Evolutionary conservation across 1,140 invertebrate species (phyloP).

Genomic region (Drosophila sturtevanti): DNA sequence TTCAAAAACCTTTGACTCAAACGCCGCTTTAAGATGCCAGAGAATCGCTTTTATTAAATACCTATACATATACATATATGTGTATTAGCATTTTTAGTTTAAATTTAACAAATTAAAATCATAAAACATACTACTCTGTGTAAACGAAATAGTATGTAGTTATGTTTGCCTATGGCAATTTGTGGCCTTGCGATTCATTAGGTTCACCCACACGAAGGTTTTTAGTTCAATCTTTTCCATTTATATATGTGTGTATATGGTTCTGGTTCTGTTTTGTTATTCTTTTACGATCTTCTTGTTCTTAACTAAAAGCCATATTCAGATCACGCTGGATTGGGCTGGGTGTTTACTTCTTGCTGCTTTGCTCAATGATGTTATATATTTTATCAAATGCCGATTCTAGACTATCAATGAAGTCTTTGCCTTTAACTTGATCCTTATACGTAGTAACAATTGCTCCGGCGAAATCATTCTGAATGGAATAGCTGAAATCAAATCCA

Average conservation of each 20-base stretch:
- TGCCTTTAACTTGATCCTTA: constrained; percentile 87
- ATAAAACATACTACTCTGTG: too few relatives aligned
- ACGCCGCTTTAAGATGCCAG: not conserved
- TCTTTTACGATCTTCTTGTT: not conserved
- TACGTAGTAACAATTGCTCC: constrained; percentile 92
- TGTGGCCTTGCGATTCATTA: too few relatives aligned
- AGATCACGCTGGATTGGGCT: not conserved
- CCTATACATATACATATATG: too few relatives aligned
- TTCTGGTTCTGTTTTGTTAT: not conserved
- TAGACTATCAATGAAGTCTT: constrained; percentile 88
- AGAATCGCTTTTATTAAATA: not conserved
- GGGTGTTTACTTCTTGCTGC: constrained; percentile 22
- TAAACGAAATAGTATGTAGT: too few relatives aligned
- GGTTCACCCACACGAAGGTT: too few relatives aligned
- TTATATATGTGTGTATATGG: too few relatives aligned
- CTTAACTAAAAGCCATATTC: constrained; percentile 29
- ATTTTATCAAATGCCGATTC: constrained; percentile 85
- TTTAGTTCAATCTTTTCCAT: too few relatives aligned
- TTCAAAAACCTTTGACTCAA: not conserved
- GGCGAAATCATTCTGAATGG: constrained; percentile 84
- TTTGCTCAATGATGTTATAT: constrained; percentile 61
- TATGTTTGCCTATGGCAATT: too few relatives aligned
- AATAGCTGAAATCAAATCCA: constrained; percentile 40
- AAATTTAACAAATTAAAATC: not conserved
- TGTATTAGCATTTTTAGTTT: not conserved